Conservation (phyloP, 2,888 invertebrate species). For the Nematopogon swammerdamellus region DNA sequence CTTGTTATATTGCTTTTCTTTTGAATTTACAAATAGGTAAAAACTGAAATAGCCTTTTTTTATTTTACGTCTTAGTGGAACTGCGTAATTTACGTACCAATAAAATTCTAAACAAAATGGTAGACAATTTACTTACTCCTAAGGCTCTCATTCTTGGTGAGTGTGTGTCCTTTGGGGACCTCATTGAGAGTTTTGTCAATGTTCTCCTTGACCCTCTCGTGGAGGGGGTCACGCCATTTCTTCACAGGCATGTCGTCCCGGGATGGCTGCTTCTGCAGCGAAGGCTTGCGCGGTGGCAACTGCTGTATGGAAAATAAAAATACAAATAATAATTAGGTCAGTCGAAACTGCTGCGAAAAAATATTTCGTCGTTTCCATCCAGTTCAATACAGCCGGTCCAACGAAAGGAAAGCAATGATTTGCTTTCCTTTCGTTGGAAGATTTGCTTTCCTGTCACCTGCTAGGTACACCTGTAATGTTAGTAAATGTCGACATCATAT, state of each 20-base stretch:
- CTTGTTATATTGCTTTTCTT: too few relatives aligned
- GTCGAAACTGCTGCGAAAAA: constrained; percentile 1
- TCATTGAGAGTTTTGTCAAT: constrained; percentile 51
- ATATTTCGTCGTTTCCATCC: background rate
- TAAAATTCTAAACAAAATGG: too few relatives aligned
- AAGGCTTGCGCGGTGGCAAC: constrained; percentile 46
- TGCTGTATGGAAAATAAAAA: too few relatives aligned
- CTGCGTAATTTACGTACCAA: too few relatives aligned
- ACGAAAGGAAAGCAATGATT: background rate
- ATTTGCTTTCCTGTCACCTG: too few relatives aligned
- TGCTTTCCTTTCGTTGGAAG: too few relatives aligned
- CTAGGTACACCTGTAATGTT: too few relatives aligned
- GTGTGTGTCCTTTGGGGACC: constrained; percentile 47
- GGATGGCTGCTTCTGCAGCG: constrained; percentile 42
- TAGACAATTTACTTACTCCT: constrained; percentile 34
- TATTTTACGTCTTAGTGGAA: too few relatives aligned
- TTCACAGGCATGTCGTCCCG: constrained; percentile 45
- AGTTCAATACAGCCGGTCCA: background rate
- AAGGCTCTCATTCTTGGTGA: constrained; percentile 51
- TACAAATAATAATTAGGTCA: constrained; percentile 1
- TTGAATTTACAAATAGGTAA: too few relatives aligned
- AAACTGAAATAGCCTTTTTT: too few relatives aligned
- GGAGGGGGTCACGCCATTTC: constrained; percentile 51
- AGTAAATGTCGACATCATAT: too few relatives aligned
- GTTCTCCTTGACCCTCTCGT: constrained; percentile 49